A percentile compares a stretch with the other conserved stretches of the same genome.
Evolutionary conservation across 92 coral and sea anemone species (phyloP).

Genomic region (Porites rus): DNA sequence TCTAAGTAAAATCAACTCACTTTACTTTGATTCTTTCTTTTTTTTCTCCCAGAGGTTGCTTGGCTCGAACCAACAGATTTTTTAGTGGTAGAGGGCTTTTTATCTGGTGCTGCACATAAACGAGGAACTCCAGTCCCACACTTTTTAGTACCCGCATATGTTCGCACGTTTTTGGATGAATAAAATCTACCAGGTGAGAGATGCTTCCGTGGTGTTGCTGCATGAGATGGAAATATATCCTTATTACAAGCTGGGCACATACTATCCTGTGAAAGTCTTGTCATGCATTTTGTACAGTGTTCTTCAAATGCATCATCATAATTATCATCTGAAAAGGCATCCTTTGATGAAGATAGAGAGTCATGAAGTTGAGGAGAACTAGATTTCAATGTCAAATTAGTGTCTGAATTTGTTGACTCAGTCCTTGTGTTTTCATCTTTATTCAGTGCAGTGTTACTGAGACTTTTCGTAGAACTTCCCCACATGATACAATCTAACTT

Average conservation of each 20-base stretch:
- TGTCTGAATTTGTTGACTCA: constrained; percentile 5
- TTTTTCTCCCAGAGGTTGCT: background rate
- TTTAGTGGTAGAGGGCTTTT: background rate
- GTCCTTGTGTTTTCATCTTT: background rate
- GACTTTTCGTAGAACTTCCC: too few species aligned
- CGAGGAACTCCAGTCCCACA: constrained; percentile 1
- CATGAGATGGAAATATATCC: constrained; percentile 34
- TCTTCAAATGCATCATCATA: constrained; percentile 8
- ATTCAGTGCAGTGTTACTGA: background rate
- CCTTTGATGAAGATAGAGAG: constrained; percentile 9
- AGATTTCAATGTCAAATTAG: constrained; percentile 3
- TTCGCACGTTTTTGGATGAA: background rate
- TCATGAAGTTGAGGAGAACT: background rate
- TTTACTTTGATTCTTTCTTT: constrained; percentile 31
- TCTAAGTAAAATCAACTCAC: constrained; percentile 1
- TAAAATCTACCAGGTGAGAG: constrained; percentile 39
- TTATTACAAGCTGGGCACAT: constrained; percentile 6
- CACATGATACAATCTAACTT: background rate
- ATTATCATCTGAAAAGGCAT: constrained; percentile 13
- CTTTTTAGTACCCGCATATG: background rate
- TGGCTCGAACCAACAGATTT: constrained; percentile 7
- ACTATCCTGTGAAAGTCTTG: constrained; percentile 1
- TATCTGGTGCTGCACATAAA: background rate
- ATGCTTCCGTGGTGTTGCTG: constrained; percentile 37
- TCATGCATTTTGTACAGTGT: constrained; percentile 9